A percentile compares a stretch with the other conserved stretches of the same genome.
Conservation (phyloP, 2,113 vertebrate species). For the Oryzias javanicus region DNA sequence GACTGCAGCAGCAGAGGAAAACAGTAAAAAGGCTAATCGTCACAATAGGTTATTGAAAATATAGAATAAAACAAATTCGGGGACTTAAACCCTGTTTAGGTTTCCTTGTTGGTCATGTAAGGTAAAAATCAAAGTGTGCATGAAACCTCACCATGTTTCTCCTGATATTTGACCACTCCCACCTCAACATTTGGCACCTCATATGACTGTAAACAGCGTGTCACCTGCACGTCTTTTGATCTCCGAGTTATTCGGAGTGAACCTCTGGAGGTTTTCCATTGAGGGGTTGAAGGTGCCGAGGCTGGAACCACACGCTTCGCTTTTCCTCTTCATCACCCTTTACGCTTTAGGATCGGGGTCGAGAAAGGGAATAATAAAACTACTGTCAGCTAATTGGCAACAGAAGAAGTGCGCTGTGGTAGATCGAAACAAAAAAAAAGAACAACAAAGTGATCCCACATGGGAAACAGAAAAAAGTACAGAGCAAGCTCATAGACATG, state of each 20-base stretch:
- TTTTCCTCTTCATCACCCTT: slow-evolving; percentile 8
- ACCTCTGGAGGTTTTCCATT: slow-evolving; percentile 42
- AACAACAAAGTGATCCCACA: slow-evolving; percentile 63
- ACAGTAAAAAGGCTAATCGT: too few relatives aligned
- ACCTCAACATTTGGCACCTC: slow-evolving; percentile 7
- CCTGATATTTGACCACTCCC: slow-evolving; percentile 35
- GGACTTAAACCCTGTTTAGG: too few relatives aligned
- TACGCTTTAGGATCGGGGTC: slow-evolving; percentile 49
- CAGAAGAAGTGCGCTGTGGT: slow-evolving; percentile 40
- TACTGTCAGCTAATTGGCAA: slow-evolving; percentile 70
- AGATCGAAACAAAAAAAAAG: slow-evolving; percentile 21
- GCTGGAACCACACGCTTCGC: slow-evolving; percentile 32
- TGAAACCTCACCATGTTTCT: slow-evolving; percentile 30
- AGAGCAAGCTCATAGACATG: slow-evolving; percentile 12
- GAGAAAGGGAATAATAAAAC: slow-evolving; percentile 70
- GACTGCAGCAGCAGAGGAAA: too few relatives aligned
- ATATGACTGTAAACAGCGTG: slow-evolving; percentile 55
- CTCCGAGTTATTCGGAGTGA: slow-evolving; percentile 49
- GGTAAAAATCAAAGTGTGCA: slow-evolving; percentile 20
- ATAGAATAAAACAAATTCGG: too few relatives aligned
- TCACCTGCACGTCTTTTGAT: slow-evolving; percentile 64
- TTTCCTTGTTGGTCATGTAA: too few relatives aligned
- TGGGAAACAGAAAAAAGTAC: slow-evolving; percentile 46
- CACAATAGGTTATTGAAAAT: too few relatives aligned
- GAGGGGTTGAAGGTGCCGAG: slow-evolving; percentile 32